These are phyloP conservation scores for Neopipo cinnamomea DNA, from an alignment of 2,113 vertebrate species.

Conservation along the genomic window DNA sequence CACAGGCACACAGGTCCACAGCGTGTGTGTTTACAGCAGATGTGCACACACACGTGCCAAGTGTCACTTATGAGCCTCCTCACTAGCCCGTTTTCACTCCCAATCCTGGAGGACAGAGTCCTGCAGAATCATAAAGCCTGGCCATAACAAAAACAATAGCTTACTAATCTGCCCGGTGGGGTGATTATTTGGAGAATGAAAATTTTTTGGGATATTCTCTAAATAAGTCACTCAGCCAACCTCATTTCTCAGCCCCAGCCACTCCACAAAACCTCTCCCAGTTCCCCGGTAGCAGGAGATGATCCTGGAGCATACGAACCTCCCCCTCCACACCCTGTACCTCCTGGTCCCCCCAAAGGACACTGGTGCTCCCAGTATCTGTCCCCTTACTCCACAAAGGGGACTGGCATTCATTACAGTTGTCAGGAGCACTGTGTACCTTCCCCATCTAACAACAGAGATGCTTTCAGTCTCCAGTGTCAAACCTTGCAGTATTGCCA, in stretches of 20 bases:
- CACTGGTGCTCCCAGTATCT: not conserved
- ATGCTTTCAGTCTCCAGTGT: not conserved
- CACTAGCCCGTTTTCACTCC: not conserved
- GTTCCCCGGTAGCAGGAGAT: not conserved
- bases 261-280: not conserved
- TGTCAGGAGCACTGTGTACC: not conserved
- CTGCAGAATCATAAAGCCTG: not conserved
- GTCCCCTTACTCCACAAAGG: not conserved
- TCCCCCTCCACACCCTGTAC: not conserved
- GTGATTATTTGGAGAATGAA: not conserved
- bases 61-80: not conserved
- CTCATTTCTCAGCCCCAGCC: not conserved
- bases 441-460: not conserved
- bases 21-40: fast-evolving
- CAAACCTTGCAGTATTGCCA: not conserved
- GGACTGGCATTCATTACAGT: not conserved
- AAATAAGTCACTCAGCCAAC: not conserved
- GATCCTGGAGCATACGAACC: not conserved
- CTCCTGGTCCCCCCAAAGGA: not conserved
- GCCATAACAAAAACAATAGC: not conserved
- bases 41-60: not conserved
- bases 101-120: not conserved
- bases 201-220: not conserved
- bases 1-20: not conserved
- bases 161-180: not conserved